Base-by-base conservation (phyloP, 53 echinoderm and acorn worm species). In the Holothuria leucospilota region DNA sequence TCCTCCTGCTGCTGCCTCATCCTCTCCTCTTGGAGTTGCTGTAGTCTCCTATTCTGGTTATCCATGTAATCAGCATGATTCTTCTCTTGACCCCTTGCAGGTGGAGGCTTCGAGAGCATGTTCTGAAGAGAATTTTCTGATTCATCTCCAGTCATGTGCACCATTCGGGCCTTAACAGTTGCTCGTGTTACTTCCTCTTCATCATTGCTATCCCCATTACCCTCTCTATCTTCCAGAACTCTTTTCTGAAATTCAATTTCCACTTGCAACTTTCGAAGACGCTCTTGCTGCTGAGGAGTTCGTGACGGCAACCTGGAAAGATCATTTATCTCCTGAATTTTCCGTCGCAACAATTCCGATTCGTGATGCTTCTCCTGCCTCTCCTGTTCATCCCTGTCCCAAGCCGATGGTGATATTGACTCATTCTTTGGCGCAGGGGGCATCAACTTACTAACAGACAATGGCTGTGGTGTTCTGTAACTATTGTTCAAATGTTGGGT, bases 241-340 rank as follows among this genome's bases (percentile, higher is more conserved):
- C 99, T 92, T 8, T 91, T 90, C 75, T 99, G 93, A 84, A 99
- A 99, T 41, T 87, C 90, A 29, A 88, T 85, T 65, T 99, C 99
- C 85, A 95, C 86, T 68, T 87, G 88, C 41, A 99, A 82, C 78
- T 99, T 99, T 15, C 89, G 82, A 38, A 95, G 53, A 67, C 87
- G 88, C 49, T 98, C 99, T 59, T 98, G 90, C 70, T 98, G 95
- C 18, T 93, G 90, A 59, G 91, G 87, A 65, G 73, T 85, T 59
- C 88, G 86, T 46, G 82, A 79, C 9, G 92, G 87, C 4, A 87
- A 86, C 53, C 90, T 74, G 10, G 72, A 51, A 39, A 97, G 82
- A 63, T 95, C 91, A 0, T 86, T 90, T 39, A 98, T 93, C 40
- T 95, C 95, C 27, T 90, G 90, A 42, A 88, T 88, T 60, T 93